phyloP scores from a whole-genome alignment of 30 jellyfish, hydroid and myxozoan species.

The Aurelia aurita complex sp. Pacific region DNA sequence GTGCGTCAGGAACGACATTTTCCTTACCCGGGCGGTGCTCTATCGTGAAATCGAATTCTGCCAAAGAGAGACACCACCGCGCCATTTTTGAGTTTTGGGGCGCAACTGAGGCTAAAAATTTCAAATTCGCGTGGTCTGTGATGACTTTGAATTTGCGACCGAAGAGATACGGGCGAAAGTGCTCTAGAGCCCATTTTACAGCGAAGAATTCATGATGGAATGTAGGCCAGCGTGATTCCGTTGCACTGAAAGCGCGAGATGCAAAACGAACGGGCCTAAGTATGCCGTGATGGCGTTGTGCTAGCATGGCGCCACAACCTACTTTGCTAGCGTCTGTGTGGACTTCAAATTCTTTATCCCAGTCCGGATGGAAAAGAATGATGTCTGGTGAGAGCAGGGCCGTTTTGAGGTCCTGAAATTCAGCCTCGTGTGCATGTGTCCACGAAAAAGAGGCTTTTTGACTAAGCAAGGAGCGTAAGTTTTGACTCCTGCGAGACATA shows the following conservation, averaged over 20 bases:
- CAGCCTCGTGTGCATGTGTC: conserved; percentile 23
- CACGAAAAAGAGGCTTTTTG: conserved; percentile 21
- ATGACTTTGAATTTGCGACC: conserved; percentile 34
- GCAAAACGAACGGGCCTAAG: conserved; percentile 33
- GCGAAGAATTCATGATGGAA: conserved; percentile 27
- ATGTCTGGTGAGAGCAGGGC: conserved; percentile 14
- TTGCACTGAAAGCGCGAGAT: conserved; percentile 2
- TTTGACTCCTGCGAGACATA: conserved; percentile 4
- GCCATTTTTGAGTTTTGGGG: no score
- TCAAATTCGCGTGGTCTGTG: no score
- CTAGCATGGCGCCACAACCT: conserved; percentile 38
- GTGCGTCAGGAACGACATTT: conserved; percentile 32
- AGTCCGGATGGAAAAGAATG: conserved; percentile 17
- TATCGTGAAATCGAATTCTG: no score
- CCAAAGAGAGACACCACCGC: no score
- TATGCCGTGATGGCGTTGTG: not conserved
- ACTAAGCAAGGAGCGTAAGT: conserved; percentile 1
- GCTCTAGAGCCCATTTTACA: conserved; percentile 48
- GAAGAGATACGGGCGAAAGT: conserved; percentile 34
- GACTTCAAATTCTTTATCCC: conserved; percentile 16
- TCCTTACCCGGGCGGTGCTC: conserved; percentile 46
- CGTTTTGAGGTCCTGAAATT: conserved; percentile 7
- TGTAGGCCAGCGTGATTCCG: conserved; percentile 36
- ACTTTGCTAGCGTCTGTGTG: conserved; percentile 27
- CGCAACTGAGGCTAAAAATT: no score